Evolutionary conservation across 2,888 invertebrate species (phyloP), one percentile per base, ranked within the genome.

Genomic region (Limulus polyphemus): DNA sequence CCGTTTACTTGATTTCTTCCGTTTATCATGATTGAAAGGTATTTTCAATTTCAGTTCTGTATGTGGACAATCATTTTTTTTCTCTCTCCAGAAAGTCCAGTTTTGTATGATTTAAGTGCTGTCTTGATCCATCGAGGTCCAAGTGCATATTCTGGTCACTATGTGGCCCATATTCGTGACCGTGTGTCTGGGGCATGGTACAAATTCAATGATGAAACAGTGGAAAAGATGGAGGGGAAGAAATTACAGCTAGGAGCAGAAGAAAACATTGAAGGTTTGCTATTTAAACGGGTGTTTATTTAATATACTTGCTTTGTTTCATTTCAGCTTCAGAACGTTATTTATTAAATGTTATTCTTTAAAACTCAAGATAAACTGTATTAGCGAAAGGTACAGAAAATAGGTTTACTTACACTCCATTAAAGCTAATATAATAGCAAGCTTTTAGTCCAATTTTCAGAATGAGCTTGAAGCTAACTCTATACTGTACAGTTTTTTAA

Each of bases 71-170:
- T n/a, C n/a, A n/a, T 16, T 52, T 14, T 59, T 52, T 47, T 55
- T 57, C 52, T 49, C 61, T 32, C 7, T 32, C 32, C 7, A 32
- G 56, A 67, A 54, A 56, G 62, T 13, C 55, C 59, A 17, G 57
- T 74, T 63, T 66, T 79, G 56, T 85, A 83, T 70, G 80, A 81
- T 67, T 77, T 85, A 55, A 80, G 79, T 51, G 84, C 84, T 7
- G 84, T 84, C 61, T 76, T 85, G 55, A 82, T 84, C 65, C 85
- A 85, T 70, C 81, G 82, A 70, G 85, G 84, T 2, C 79, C 78
- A 14, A 82, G 81, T 62, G 83, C 84, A 10, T 80, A 83, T 71
- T 83, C 83, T 58, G 85, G 85, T 1, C 85, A 85, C 73, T 85
- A 84, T 72, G 79, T 83, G 72, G 77, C 69, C 47, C 64, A 69